Evolutionary conservation across 2,888 invertebrate genomes (phyloP), one percentile per base, ranked within the genome.

Genomic region (Eucriotettix oculatus): DNA sequence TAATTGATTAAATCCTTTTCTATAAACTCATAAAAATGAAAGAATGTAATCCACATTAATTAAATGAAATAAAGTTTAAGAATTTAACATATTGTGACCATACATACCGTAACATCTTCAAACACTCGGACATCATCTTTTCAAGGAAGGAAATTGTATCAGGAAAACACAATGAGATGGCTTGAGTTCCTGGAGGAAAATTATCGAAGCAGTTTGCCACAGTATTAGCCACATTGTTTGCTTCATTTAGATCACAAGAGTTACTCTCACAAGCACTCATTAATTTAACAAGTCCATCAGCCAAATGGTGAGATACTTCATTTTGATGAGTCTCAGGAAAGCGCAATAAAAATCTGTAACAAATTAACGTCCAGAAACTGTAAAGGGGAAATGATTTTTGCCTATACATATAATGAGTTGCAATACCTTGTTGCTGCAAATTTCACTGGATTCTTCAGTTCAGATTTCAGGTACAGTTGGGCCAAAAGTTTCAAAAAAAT

Each of bases 381-480:
- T 29, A 29, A 29, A 29, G 2, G 29, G 7, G 2, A 7, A 29
- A 29, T 5, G 7, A 7, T 5, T 29, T 29, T 29, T 7, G 7
- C 7, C 2, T 29, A 29, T 7, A 29, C 29, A 29, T 29, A 29
- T 29, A 2, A 40, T 44, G 29, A 58, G 17, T 40, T 48, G 66
- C 29, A 68, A 65, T 67, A 75, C 75, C 71, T 74, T 16, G 68
- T 62, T 17, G 73, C 65, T 61, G 72, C 69, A 66, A 71, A 72
- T 56, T 74, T 72, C 16, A 75, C 68, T 10, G 75, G 72, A 66
- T 75, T 75, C 62, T 74, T 75, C 29, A 29, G 29, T 29, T 29
- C 29, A 29, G 29, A 29, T 29, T 29, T 29, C 29, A 29, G 7
- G 7, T 29, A 29, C 29, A 29, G 29, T 29, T 29, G 29, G 2